These are phyloP conservation scores for Acromyrmex charruanus DNA, from an alignment of 1,140 invertebrate genomes.

Conservation along the genomic window DNA sequence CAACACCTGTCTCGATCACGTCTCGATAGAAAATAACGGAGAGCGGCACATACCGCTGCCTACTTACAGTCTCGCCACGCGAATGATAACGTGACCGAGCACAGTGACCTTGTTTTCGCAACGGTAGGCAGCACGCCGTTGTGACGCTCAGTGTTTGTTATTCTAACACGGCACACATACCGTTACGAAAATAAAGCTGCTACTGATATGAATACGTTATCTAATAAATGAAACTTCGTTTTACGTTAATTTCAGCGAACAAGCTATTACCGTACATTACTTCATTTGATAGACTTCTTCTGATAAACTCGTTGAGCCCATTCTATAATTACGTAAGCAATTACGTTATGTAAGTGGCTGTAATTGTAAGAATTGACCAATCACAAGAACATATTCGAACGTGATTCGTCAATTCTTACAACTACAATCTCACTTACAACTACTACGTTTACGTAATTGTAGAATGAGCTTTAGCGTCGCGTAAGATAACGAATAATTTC, in stretches of 20 bases:
- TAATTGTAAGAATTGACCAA: too few species aligned
- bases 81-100: constrained; percentile 15
- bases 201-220: background rate
- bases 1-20: background rate
- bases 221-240: background rate
- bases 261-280: background rate
- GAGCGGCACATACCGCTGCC: background rate
- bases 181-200: background rate
- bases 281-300: background rate
- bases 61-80: background rate
- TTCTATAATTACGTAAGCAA: too few species aligned
- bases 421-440: too few species aligned
- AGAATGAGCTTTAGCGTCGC: background rate
- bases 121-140: background rate
- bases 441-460: too few species aligned
- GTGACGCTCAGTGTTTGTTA: background rate
- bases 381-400: too few species aligned
- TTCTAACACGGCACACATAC: background rate
- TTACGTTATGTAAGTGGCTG: too few species aligned
- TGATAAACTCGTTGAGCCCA: too few species aligned
- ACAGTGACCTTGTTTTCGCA: constrained; percentile 15
- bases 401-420: too few species aligned
- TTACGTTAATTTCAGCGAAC: constrained; percentile 1
- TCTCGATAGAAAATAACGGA: background rate
- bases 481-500: background rate